Percentiles rank a stretch among this genome's conserved stretches.
Evolutionary conservation across 2,113 vertebrate species (phyloP).

Genomic region (Forbesichthys agassizii): DNA sequence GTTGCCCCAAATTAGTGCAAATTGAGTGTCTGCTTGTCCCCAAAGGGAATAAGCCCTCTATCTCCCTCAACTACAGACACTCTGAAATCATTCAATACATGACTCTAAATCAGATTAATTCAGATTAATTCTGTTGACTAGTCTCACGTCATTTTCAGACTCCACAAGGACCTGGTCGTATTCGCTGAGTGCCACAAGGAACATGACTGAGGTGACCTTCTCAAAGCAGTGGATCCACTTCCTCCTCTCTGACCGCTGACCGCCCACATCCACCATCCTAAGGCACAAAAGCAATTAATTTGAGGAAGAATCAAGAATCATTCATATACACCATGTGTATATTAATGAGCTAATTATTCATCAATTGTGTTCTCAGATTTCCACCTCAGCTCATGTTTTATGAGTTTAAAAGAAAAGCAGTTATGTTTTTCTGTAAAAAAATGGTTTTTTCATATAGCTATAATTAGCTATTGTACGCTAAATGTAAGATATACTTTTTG

Average conservation of each 20-base stretch:
- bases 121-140: neutral
- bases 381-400: neutral
- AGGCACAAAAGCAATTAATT: neutral
- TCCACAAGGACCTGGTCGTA: conserved; percentile 90
- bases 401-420: neutral
- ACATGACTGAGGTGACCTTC: conserved; percentile 78
- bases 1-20: neutral
- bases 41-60: neutral
- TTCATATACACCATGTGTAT: no score
- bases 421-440: no score
- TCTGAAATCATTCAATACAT: neutral
- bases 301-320: neutral
- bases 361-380: neutral
- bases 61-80: neutral
- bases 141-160: conserved; percentile 83
- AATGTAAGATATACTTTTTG: no score
- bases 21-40: conserved; percentile 1
- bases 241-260: conserved; percentile 86
- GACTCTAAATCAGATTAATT: neutral
- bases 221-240: conserved; percentile 82
- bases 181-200: conserved; percentile 88
- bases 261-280: conserved; percentile 89
- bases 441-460: no score
- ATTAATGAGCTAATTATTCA: no score
- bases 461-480: no score